A percentile compares a stretch with the other conserved stretches of the same genome.
phyloP scores from a whole-genome alignment of 2,888 invertebrate species.

The Trissolcus japonicus region DNA sequence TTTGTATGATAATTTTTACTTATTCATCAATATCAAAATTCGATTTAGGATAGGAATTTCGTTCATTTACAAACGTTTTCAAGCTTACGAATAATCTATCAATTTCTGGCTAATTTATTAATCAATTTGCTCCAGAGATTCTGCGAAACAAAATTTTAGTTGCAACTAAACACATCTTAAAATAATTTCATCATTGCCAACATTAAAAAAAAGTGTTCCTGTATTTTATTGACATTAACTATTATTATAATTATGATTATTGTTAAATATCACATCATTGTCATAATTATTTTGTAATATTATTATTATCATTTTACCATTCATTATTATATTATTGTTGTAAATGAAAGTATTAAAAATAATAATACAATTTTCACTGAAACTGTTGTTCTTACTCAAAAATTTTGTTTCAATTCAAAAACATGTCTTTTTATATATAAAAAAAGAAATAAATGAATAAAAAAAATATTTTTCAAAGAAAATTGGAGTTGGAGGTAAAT shows the following conservation, averaged over 20 bases:
- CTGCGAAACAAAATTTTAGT: neutral
- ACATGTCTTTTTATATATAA: too few species aligned
- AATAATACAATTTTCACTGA: slow-evolving; percentile 75
- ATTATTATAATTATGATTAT: slow-evolving; percentile 57
- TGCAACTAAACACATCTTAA: slow-evolving; percentile 24
- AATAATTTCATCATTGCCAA: slow-evolving; percentile 66
- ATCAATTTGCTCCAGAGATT: too few species aligned
- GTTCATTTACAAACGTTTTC: too few species aligned
- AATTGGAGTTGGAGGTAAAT: too few species aligned
- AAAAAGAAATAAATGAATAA: too few species aligned
- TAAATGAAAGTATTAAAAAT: slow-evolving; percentile 73
- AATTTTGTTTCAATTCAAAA: too few species aligned
- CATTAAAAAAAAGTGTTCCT: slow-evolving; percentile 74
- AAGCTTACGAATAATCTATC: too few species aligned
- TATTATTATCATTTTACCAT: slow-evolving; percentile 42
- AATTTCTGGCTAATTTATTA: neutral
- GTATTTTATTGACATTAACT: slow-evolving; percentile 72
- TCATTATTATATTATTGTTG: slow-evolving; percentile 68
- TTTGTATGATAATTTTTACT: neutral
- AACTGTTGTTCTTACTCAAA: slow-evolving; percentile 37
- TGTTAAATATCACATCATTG: slow-evolving; percentile 51
- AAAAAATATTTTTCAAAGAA: too few species aligned
- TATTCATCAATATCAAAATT: neutral
- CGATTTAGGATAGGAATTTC: neutral
- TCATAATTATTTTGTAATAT: slow-evolving; percentile 58